Percentiles rank a stretch among this genome's conserved stretches.
Evolutionary conservation across 2,113 vertebrate genomes (phyloP).

Genomic region (Bucco capensis): DNA sequence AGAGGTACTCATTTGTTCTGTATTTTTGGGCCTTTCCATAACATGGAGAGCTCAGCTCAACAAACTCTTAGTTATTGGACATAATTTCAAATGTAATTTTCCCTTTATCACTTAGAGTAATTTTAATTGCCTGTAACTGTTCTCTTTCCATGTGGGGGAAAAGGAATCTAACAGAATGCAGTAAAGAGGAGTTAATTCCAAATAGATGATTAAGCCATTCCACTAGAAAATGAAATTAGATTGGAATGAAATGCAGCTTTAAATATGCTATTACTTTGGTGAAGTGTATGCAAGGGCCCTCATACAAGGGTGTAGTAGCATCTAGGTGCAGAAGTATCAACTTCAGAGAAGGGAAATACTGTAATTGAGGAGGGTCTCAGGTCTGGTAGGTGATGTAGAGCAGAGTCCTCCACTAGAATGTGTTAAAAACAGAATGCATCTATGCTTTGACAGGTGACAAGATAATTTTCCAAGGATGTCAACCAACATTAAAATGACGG

Average conservation of each 20-base stretch:
- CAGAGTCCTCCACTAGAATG: neutral
- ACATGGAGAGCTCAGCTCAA: neutral
- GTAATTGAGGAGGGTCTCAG: neutral
- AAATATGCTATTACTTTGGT: neutral
- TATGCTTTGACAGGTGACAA: neutral
- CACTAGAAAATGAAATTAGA: neutral
- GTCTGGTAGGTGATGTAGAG: neutral
- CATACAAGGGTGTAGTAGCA: neutral
- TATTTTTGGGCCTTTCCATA: neutral
- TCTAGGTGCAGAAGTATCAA: neutral
- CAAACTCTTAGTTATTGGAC: neutral
- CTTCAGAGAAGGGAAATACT: neutral
- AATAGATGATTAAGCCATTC: neutral
- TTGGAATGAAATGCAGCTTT: neutral
- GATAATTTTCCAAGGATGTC: neutral
- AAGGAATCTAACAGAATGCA: neutral
- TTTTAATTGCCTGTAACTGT: neutral
- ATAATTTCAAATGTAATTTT: neutral
- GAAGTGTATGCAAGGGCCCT: neutral
- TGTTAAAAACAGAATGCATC: neutral
- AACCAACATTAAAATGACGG: neutral
- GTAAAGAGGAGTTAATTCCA: neutral
- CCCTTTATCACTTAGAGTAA: neutral
- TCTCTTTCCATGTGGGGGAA: neutral
- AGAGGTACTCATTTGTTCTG: neutral